Evolutionary conservation across 2,797 vertebrate species (phyloP), one percentile per base, ranked within the genome.

Genomic region (Tapera naevia): DNA sequence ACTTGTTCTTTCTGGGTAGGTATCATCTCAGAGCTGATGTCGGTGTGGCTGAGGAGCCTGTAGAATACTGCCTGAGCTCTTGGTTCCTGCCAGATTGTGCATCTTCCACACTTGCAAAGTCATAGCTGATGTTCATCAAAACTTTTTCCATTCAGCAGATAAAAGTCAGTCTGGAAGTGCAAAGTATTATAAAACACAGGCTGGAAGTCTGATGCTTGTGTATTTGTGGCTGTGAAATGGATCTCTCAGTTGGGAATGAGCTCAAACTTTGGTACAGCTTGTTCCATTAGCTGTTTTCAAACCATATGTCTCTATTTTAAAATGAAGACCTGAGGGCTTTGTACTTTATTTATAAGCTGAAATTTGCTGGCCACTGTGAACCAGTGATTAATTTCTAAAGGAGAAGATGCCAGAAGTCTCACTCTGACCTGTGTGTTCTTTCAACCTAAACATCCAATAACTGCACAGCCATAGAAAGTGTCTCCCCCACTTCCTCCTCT

Each of bases 281-380:
- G 88, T 93, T 95, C 88, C 65, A 58, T 94, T 90, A 80, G 80
- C 81, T 86, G 24, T 80, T 96, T 91, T 87, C 86, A 87, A 94
- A 74, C 83, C 88, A 69, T 90, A 58, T 74, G 88, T 93, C 91
- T 96, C 78, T 37, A 45, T 96, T 95, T 91, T 78, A 83, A 90
- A 89, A 83, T 62, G 78, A 89, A 85, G 72, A 92, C 76, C 86
- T 90, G 56, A 70, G 57, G 78, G 83, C 86, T 95, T 94, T 94
- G 90, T 96, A 90, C 83, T 94, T 91, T 91, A 91, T 96, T 97
- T 97, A 91, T 93, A 95, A 90, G 58, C 67, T 94, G 88, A 94
- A 96, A 89, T 91, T 91, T 91, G 41, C 86, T 94, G 79, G 91
- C 91, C 83, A 85, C 83, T 76, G 78, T 87, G 88, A 91, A 67